Conservation (phyloP, 2,113 vertebrate species). For the Embiotoca jacksoni region DNA sequence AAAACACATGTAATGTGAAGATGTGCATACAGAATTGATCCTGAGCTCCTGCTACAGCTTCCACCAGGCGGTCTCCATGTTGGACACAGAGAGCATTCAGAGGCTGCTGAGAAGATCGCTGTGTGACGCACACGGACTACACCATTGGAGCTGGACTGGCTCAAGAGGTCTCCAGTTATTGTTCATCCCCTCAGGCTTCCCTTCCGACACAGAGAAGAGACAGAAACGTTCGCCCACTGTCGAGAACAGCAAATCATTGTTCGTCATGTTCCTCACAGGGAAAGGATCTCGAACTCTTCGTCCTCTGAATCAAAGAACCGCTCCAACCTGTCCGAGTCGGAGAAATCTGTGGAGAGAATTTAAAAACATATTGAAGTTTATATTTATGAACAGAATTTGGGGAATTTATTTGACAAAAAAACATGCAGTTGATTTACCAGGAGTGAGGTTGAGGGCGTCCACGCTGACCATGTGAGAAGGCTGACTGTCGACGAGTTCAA, state of each 20-base stretch:
- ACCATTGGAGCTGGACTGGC: slow-evolving; percentile 69
- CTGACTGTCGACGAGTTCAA: slow-evolving; percentile 95
- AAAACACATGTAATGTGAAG: slow-evolving; percentile 72
- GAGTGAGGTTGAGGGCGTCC: slow-evolving; percentile 93
- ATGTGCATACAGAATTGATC: slow-evolving; percentile 76
- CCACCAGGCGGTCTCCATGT: slow-evolving; percentile 62
- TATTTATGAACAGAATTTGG: background rate
- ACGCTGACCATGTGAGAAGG: slow-evolving; percentile 92
- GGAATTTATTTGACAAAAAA: background rate
- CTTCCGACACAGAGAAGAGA: slow-evolving; percentile 67
- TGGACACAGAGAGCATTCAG: slow-evolving; percentile 68
- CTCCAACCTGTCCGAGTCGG: slow-evolving; percentile 93
- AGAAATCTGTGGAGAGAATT: slow-evolving; percentile 87
- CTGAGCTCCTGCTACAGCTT: slow-evolving; percentile 73
- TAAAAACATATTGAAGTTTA: background rate
- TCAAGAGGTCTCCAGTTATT: slow-evolving; percentile 62
- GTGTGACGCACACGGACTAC: slow-evolving; percentile 35
- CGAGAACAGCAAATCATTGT: slow-evolving; percentile 51
- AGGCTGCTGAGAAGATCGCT: slow-evolving; percentile 74
- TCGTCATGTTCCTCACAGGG: slow-evolving; percentile 86
- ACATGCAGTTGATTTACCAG: slow-evolving; percentile 84
- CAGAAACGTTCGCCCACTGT: slow-evolving; percentile 38
- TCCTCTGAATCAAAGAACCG: slow-evolving; percentile 98
- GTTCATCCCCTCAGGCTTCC: slow-evolving; percentile 65
- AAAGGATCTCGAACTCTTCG: slow-evolving; percentile 98